Conservation (phyloP, 2,113 vertebrate genomes). For the Phrynosoma blainvillii region DNA sequence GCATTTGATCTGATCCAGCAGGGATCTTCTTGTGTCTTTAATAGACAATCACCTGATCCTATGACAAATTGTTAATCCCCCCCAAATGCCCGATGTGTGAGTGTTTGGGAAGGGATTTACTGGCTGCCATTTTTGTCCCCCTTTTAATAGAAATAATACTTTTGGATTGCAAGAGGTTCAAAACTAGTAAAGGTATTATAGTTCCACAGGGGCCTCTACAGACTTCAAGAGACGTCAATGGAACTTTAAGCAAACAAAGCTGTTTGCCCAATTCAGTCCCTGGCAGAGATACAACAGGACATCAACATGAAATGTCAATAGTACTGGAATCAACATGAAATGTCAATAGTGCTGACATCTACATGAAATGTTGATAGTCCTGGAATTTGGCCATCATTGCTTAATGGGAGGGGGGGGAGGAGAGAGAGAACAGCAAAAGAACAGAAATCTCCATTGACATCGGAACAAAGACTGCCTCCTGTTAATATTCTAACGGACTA, state of each 20-base stretch:
- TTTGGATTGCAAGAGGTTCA: neutral
- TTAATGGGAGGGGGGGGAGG: neutral
- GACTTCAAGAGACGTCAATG: neutral
- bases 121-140: neutral
- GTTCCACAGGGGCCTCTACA: no score
- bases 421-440: conserved; percentile 11
- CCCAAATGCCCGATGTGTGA: neutral
- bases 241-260: conserved; percentile 24
- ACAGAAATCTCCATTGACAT: conserved; percentile 45
- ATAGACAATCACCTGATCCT: neutral
- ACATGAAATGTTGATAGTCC: conserved; percentile 46
- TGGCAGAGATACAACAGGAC: conserved; percentile 41
- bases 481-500: conserved; percentile 68
- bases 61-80: neutral
- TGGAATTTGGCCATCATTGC: conserved; percentile 40
- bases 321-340: conserved; percentile 22
- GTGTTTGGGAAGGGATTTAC: neutral
- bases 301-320: conserved; percentile 18
- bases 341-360: neutral
- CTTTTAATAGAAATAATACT: neutral
- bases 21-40: no score
- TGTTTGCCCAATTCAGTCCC: conserved; percentile 25
- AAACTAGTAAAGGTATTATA: neutral
- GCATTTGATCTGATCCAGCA: no score
- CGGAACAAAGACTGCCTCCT: conserved; percentile 59